phyloP scores from a whole-genome alignment of 2,888 invertebrate species.

The Stramonita haemastoma region DNA sequence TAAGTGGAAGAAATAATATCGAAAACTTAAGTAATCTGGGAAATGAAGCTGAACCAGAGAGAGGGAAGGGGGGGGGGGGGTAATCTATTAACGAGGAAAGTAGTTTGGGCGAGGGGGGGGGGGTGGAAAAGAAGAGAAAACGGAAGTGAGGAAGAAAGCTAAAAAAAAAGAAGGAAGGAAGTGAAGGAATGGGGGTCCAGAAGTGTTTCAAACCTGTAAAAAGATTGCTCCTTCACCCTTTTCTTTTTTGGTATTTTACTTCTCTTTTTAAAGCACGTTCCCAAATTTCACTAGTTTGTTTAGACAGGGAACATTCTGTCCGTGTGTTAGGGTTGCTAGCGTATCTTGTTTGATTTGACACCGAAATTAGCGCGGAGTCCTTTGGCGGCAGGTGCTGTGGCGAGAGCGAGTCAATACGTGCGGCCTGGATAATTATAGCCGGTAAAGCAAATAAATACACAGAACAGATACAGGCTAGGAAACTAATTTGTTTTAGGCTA shows the following conservation, averaged over 20 bases:
- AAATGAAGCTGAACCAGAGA: not conserved
- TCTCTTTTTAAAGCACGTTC: not conserved
- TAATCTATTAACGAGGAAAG: not conserved
- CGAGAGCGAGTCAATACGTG: not conserved
- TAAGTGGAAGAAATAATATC: not conserved
- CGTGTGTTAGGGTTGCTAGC: not conserved
- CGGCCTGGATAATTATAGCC: too few relatives aligned
- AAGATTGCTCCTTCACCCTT: not conserved
- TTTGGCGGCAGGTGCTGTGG: not conserved
- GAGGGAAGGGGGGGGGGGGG: not conserved
- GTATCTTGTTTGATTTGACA: slow-evolving; percentile 20
- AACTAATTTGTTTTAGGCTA: too few relatives aligned
- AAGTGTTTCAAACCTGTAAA: not conserved
- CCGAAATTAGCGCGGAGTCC: not conserved
- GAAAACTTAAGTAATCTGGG: too few relatives aligned
- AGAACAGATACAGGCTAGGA: too few relatives aligned
- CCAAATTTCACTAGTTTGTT: slow-evolving; percentile 16
- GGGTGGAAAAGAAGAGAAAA: not conserved
- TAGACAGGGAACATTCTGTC: not conserved
- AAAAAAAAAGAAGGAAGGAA: not conserved
- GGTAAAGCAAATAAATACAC: too few relatives aligned
- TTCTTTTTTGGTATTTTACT: not conserved
- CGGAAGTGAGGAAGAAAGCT: not conserved
- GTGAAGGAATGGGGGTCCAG: not conserved
- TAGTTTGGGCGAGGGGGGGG: not conserved